Evolutionary conservation across 2,888 invertebrate genomes (phyloP), one percentile per base, ranked within the genome.

Genomic region (Tillus elongatus): DNA sequence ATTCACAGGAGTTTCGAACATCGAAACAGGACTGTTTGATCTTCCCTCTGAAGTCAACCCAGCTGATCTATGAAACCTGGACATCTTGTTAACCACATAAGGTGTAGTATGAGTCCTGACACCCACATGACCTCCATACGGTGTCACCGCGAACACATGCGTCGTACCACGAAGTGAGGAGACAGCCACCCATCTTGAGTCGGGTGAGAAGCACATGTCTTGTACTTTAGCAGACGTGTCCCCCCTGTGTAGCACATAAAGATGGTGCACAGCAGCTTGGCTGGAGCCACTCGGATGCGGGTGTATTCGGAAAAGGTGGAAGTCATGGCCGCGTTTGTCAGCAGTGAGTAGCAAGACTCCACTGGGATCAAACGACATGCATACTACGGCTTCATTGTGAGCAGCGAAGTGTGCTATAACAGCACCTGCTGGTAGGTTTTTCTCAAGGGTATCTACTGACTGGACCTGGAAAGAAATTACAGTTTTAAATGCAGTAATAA

Each of bases 121-220:
- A 39, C 86, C 89, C 45, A 89, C 79, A 37, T 82, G 74, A 34
- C 97, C 95, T 47, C 96, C 96, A 63, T 97, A 98, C 11, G 97
- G 90, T 10, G 91, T 91, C 33, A 98, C 77, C 6, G 97, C 92
- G 69, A 96, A 98, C 46, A 98, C 84, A 66, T 98, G 98, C 15
- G 95, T 95, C 1, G 98, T 98, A 43, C 97, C 98, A 44, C 95
- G 79, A 37, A 93, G 75, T 1, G 97, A 93, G 27, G 91, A 90
- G 3, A 97, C 79, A 2, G 93, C 87, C n/a, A 90, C 82, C 97
- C 97, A 99, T 36, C 98, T 82, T 15, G 85, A 85, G 69, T 98
- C 97, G 40, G 79, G 72, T 1, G 95, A 90, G 60, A 97, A 90
- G 34, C 85, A 77, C 63, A 95, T 86, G 58, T 95, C 89, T 67